A percentile compares a stretch with the other conserved stretches of the same genome.
These are phyloP conservation scores for Lamprotornis superbus DNA, from an alignment of 2,113 vertebrate species.

Conservation along the genomic window DNA sequence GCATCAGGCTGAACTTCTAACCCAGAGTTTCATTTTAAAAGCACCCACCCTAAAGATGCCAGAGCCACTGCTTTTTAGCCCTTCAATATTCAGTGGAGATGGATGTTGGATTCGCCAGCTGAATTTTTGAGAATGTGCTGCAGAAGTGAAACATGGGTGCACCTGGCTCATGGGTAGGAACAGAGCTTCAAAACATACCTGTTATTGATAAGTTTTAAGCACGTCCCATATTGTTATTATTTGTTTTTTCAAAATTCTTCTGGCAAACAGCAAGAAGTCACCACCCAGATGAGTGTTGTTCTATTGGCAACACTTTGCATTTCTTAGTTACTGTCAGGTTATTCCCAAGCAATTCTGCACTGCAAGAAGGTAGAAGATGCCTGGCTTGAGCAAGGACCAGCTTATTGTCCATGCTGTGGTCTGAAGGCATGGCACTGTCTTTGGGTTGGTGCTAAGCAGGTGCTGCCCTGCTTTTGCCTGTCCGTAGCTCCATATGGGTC, in stretches of 20 bases:
- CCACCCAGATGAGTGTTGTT: not conserved
- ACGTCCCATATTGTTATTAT: not conserved
- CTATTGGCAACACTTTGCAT: not conserved
- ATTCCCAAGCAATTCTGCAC: not conserved
- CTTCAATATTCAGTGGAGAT: not conserved
- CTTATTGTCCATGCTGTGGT: not conserved
- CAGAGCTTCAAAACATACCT: not conserved
- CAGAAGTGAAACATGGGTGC: not conserved
- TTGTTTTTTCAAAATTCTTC: not conserved
- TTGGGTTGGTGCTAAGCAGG: not conserved
- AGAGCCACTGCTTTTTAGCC: not conserved
- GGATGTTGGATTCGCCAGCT: not conserved
- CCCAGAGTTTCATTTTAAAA: not conserved
- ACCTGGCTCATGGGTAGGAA: not conserved
- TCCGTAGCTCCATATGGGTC: accelerated
- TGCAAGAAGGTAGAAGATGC: not conserved
- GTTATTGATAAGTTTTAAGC: not conserved
- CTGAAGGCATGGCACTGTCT: not conserved
- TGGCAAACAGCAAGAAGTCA: not conserved
- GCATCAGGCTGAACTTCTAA: not conserved
- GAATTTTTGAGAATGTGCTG: not conserved
- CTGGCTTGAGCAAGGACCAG: not conserved
- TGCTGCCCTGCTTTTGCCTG: not conserved
- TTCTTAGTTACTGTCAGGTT: not conserved
- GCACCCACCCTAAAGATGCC: not conserved